phyloP scores from a whole-genome alignment of 2,888 invertebrate species.

The Campoplex nolae region DNA sequence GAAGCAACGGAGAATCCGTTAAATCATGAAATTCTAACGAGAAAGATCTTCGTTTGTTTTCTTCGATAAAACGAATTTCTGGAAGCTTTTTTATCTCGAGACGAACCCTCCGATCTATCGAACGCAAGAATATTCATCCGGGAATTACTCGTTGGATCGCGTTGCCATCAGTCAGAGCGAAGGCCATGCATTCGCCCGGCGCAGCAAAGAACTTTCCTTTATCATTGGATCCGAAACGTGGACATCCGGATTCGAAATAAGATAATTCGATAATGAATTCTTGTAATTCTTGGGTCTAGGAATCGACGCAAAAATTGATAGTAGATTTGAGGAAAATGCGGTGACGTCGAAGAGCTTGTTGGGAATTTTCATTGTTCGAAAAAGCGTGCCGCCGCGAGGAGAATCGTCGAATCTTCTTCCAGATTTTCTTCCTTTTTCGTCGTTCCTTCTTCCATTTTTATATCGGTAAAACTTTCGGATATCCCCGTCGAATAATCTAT shows the following conservation, averaged over 20 bases:
- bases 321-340: not conserved
- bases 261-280: not conserved
- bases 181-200: constrained; percentile 25
- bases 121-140: too few species aligned
- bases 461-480: constrained; percentile 18
- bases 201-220: not conserved
- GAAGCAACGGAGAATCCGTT: not conserved
- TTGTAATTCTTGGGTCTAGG: too few species aligned
- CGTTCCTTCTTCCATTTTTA: not conserved
- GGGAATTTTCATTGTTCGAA: not conserved
- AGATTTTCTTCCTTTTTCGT: not conserved
- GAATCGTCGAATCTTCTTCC: not conserved
- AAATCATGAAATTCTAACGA: not conserved
- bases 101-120: too few species aligned
- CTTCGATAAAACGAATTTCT: not conserved
- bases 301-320: not conserved
- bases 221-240: not conserved
- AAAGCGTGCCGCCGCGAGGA: not conserved
- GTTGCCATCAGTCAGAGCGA: constrained; percentile 48
- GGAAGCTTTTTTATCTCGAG: too few species aligned
- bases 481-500: constrained; percentile 45
- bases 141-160: constrained; percentile 36
- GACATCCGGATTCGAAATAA: not conserved
- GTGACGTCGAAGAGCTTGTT: not conserved
- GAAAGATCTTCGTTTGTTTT: not conserved